Evolutionary conservation across 2,797 vertebrate genomes (phyloP), one percentile per base, ranked within the genome.

Genomic region (Sebastes miniatus): DNA sequence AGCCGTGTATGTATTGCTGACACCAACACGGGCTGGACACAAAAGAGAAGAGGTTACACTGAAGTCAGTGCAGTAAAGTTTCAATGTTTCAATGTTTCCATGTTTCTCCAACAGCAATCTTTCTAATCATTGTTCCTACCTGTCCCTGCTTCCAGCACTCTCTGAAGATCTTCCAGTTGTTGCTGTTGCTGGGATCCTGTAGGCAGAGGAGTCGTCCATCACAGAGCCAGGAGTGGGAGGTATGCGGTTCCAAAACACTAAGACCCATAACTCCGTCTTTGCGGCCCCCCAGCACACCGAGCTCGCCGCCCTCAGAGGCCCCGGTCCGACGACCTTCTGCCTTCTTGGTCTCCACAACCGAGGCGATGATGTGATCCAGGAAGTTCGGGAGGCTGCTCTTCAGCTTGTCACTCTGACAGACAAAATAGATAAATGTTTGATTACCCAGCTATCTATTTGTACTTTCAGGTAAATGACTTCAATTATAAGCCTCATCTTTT

Each of bases 101-200:
- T 25, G 34, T 34, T 71, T 66, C 39, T 36, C 22, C 3, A 39
- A 62, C 18, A 39, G 67, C 14, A 6, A 25, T 24, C 16, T 50
- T 31, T 59, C 36, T 34, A 2, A 61, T 18, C n/a, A 3, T 14
- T 16, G 20, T 24, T 73, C 94, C 84, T 93, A 99, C 99, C 96
- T 99, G 99, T 85, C 99, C 99, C 94, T 99, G 98, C 84, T 99
- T 99, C 99, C 99, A 99, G 93, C 98, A 99, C 87, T 99, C 99
- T 81, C 99, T 96, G 93, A 99, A 99, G 92, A 99, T 99, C 94
- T 99, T 99, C 99, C 99, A 99, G 93, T 99, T 99, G 95, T 99
- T 99, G 94, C 94, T 92, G 95, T 99, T 99, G 93, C 98, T 97
- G 75, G 99, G 98, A 90, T 99, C 98, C 87, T 99, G 98, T 85